Conservation (phyloP, 2,888 invertebrate genomes). For the Coleophora deauratella region DNA sequence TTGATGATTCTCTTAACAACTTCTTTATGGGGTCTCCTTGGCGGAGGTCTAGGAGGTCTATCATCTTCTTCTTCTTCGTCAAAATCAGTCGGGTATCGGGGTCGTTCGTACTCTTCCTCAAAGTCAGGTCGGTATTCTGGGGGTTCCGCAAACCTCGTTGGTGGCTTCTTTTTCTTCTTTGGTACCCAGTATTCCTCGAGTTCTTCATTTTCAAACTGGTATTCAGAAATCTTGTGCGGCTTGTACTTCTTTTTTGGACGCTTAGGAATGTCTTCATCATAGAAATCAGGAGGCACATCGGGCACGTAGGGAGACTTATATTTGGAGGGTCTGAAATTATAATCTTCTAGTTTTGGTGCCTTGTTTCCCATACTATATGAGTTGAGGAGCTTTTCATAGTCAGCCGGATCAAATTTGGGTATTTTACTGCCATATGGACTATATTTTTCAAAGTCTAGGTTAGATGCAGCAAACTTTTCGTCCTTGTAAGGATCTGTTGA, state of each 20-base stretch:
- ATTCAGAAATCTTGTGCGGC: constrained; percentile 44
- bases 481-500: constrained; percentile 38
- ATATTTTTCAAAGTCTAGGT: constrained; percentile 45
- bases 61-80: constrained; percentile 44
- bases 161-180: constrained; percentile 55
- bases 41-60: constrained; percentile 32
- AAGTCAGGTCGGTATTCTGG: constrained; percentile 39
- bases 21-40: constrained; percentile 40
- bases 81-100: constrained; percentile 26
- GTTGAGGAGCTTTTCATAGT: constrained; percentile 16
- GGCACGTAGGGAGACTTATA: constrained; percentile 37
- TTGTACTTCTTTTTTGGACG: constrained; percentile 51
- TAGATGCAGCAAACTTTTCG: constrained; percentile 47
- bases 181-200: constrained; percentile 58
- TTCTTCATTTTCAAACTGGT: constrained; percentile 35
- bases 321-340: constrained; percentile 15
- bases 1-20: constrained; percentile 54
- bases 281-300: constrained; percentile 43
- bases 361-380: constrained; percentile 25
- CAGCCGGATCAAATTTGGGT: constrained; percentile 40
- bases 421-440: constrained; percentile 39
- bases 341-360: constrained; percentile 32
- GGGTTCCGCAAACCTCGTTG: constrained; percentile 31
- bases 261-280: constrained; percentile 40
- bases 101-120: constrained; percentile 53